A percentile compares a stretch with the other conserved stretches of the same genome.
phyloP scores from a whole-genome alignment of 2,797 vertebrate species.

The Melanogrammus aeglefinus region DNA sequence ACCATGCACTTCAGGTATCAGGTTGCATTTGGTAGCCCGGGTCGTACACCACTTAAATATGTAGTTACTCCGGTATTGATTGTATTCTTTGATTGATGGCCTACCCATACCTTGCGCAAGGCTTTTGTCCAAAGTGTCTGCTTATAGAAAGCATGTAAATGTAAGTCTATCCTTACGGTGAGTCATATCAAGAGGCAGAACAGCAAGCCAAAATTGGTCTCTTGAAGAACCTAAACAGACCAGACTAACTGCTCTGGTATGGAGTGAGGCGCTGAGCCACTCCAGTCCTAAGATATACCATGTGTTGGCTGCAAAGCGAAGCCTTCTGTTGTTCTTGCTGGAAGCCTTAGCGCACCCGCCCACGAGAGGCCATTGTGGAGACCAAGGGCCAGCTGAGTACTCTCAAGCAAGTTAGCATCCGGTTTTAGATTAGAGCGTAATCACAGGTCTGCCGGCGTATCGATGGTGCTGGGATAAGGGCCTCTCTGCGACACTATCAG shows the following conservation, averaged over 20 bases:
- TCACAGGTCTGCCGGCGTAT: slow-evolving; percentile 45
- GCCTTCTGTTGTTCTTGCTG: slow-evolving; percentile 19
- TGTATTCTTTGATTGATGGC: too few relatives aligned
- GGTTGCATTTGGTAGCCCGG: not conserved
- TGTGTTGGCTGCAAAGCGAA: not conserved
- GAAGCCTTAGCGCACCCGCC: slow-evolving; percentile 28
- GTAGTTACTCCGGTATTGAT: too few relatives aligned
- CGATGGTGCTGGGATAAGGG: slow-evolving; percentile 43
- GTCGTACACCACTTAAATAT: not conserved
- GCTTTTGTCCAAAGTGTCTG: too few relatives aligned
- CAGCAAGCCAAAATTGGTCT: too few relatives aligned
- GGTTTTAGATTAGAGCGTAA: slow-evolving; percentile 51
- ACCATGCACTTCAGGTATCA: not conserved
- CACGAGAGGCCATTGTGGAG: slow-evolving; percentile 28
- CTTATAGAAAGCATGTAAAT: too few relatives aligned
- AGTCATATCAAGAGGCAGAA: too few relatives aligned
- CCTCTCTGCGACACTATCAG: slow-evolving; percentile 36
- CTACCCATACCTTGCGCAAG: too few relatives aligned
- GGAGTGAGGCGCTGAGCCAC: too few relatives aligned
- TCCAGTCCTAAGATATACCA: slow-evolving; percentile 30
- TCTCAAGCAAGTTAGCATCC: slow-evolving; percentile 46
- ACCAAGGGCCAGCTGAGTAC: slow-evolving; percentile 26
- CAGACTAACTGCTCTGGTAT: not conserved
- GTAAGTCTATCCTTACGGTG: not conserved
- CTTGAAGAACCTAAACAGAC: too few relatives aligned